Base-by-base conservation (phyloP, 2,797 vertebrate species). In the Vipera latastei region DNA sequence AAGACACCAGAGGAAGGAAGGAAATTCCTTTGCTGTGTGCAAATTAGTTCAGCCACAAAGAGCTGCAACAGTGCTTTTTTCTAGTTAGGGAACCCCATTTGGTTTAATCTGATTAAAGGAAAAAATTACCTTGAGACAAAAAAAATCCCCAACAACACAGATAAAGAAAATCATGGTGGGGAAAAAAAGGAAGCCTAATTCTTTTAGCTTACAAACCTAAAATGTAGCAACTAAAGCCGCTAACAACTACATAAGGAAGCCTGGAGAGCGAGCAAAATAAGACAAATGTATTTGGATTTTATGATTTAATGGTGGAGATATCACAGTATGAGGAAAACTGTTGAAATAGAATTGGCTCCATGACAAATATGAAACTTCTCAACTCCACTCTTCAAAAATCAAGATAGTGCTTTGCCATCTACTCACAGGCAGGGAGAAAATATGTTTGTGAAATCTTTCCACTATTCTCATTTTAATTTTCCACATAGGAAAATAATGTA, bases 1-100 rank as follows among this genome's bases (percentile, higher is more conserved):
- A 96, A 97, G 95, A 96, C 88, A 94, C 87, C 83, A 92, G 93
- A 96, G 94, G 95, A 96, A 96, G 93, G 73, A 95, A 93, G 55
- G 26, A 25, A 25, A 83, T 96, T 95, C 93, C 89, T 93, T 97
- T 96, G 96, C 88, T 94, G 96, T 93, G 89, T 91, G 86, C 89
- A 96, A 97, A 97, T 96, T 96, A 95, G 69, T 97, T 97, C 95
- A 95, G 93, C 95, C 95, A 92, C 65, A 93, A 95, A 96, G 95
- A 95, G 48, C 60, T 94, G 93, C 91, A 26, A 0, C 94, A 89
- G 61, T 95, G 96, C 65, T 95, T 91, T 96, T 96, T 95, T 90
- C 95, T 96, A 94, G 60, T 93, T 95, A 93, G 93, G 92, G 83
- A 90, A 91, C 91, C 94, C 92, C 95, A 95, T 96, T 96, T 96